Conservation (phyloP, 2,113 vertebrate species). For the Eulemur macaco region DNA sequence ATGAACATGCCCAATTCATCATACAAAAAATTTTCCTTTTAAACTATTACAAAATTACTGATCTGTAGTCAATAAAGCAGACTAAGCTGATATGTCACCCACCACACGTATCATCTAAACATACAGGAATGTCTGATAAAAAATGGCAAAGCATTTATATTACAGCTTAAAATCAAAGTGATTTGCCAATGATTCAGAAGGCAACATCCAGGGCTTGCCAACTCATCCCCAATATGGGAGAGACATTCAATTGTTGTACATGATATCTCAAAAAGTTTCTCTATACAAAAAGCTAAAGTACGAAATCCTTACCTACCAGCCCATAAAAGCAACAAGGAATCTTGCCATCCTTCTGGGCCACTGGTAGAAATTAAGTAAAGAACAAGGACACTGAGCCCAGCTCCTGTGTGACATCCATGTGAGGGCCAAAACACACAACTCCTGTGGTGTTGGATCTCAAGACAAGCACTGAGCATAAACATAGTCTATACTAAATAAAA, state of each 20-base stretch:
- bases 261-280: neutral
- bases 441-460: neutral
- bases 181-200: neutral
- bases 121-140: neutral
- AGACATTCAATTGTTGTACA: neutral
- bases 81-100: neutral
- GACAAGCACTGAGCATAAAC: neutral
- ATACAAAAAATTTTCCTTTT: neutral
- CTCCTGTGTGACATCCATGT: neutral
- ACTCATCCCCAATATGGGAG: neutral
- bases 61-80: neutral
- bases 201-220: neutral
- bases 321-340: neutral
- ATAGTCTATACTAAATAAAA: neutral
- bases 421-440: neutral
- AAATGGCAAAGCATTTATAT: neutral
- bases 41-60: conserved; percentile 50
- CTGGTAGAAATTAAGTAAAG: neutral
- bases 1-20: conserved; percentile 35
- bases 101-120: neutral
- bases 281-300: neutral
- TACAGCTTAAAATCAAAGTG: neutral
- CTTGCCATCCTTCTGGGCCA: neutral
- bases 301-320: neutral
- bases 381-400: neutral